Evolutionary conservation across 2,888 invertebrate genomes (phyloP), one percentile per base, ranked within the genome.

Genomic region (Orthosia incerta): DNA sequence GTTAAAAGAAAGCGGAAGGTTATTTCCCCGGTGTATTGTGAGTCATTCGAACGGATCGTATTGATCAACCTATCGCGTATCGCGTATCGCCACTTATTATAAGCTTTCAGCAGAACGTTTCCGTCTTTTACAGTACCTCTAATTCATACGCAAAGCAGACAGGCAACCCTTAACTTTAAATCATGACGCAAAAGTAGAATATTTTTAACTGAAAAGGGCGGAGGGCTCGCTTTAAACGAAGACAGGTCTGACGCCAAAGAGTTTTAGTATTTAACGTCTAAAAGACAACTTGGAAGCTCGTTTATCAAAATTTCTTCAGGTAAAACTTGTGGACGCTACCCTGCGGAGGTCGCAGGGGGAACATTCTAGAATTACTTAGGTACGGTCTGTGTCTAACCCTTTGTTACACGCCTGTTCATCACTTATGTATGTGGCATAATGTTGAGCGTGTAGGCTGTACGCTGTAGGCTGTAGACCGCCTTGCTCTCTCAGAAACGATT

Each of bases 281-380:
- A 72, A 78, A 80, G 75, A 71, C 71, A 76, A 76, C 68, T 79
- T 74, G 61, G 66, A 57, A 73, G 76, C 66, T 79, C 86, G 79
- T 86, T 83, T 86, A 87, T 87, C 86, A 87, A 86, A 74, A 83
- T 87, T 80, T 84, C 77, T 74, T 76, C 78, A 83, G 76, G 85
- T 80, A 75, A 78, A 79, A 73, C 69, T 85, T 74, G 70, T 66
- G 74, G 69, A 68, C 80, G 75, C 45, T 76, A 55, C 71, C 75
- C 61, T 18, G 51, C 68, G 77, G 74, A 76, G 64, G 56, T 31
- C 18, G 46, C 62, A 48, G 45, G 62, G 65, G 48, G 75, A 74
- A 79, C 60, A 57, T 75, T 78, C 84, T 82, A 71, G 78, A 74
- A 61, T 74, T 65, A 74, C 80, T 80, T 64, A 79, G 65, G 57